Evolutionary conservation across 2,888 invertebrate genomes (phyloP).

Genomic region (Papilio demoleus): DNA sequence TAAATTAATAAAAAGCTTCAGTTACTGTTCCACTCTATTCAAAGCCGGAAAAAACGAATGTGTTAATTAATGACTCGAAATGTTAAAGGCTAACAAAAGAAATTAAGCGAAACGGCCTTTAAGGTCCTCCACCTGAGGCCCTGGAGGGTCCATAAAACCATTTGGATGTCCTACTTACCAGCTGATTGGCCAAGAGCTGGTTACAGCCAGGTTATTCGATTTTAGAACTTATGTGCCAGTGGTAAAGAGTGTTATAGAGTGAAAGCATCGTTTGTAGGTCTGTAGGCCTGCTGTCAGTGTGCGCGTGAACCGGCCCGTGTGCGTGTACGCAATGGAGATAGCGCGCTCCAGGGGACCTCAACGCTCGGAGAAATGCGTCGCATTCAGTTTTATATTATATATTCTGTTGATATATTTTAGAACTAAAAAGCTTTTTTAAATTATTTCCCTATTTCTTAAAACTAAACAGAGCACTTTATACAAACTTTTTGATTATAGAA

Average conservation of each 20-base stretch:
- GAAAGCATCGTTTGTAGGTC: constrained; percentile 78
- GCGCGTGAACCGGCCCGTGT: constrained; percentile 61
- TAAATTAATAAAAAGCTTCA: constrained; percentile 22
- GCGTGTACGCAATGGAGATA: constrained; percentile 80
- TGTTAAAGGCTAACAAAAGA: constrained; percentile 3
- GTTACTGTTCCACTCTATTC: neutral
- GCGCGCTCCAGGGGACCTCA: constrained; percentile 65
- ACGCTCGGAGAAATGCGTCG: constrained; percentile 76
- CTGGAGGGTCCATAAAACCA: constrained; percentile 71
- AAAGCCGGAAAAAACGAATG: constrained; percentile 5
- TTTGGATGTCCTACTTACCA: constrained; percentile 72
- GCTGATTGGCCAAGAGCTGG: constrained; percentile 55
- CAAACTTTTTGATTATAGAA: neutral
- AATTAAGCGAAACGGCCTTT: constrained; percentile 22
- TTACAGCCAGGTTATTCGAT: constrained; percentile 46
- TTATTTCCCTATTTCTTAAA: no score
- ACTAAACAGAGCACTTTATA: no score
- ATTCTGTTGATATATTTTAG: no score
- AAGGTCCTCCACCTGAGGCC: constrained; percentile 68
- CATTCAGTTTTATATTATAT: constrained; percentile 43
- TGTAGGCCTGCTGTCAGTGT: constrained; percentile 72
- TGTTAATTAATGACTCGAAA: constrained; percentile 7
- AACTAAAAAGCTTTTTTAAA: no score
- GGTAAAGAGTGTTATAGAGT: constrained; percentile 52
- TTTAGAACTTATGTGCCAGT: constrained; percentile 44